Evolutionary conservation across 2,888 invertebrate genomes (phyloP).

Genomic region (Mythimna loreyi): DNA sequence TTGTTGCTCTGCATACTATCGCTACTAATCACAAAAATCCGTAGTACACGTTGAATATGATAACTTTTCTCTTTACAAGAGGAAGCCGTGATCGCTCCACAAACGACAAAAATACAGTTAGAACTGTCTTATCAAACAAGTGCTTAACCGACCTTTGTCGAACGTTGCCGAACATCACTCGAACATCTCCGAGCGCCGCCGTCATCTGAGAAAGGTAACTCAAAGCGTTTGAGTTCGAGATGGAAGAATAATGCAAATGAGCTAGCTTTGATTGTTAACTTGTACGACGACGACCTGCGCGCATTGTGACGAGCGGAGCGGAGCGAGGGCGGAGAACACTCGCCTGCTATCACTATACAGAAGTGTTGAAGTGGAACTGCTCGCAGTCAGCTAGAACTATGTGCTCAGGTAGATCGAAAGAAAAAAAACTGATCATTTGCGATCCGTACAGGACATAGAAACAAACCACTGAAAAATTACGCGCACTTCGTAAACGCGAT

Average conservation of each 20-base stretch:
- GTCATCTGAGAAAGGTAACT: constrained; percentile 36
- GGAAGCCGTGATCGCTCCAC: background rate
- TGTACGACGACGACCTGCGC: constrained; percentile 14
- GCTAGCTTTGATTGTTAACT: constrained; percentile 56
- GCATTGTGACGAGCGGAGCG: constrained; percentile 10
- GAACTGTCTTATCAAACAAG: constrained; percentile 31
- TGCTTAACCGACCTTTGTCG: background rate
- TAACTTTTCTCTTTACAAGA: background rate
- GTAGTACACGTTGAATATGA: background rate
- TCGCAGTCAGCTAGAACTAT: no score
- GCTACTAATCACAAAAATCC: background rate
- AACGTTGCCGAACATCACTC: background rate
- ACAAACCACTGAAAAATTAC: no score
- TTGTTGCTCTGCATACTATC: background rate
- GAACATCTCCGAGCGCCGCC: background rate
- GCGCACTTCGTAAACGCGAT: no score
- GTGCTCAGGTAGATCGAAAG: no score
- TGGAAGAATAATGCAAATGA: constrained; percentile 59
- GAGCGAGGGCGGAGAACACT: background rate
- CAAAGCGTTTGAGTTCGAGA: constrained; percentile 47
- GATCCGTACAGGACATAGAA: no score
- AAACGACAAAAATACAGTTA: constrained; percentile 30
- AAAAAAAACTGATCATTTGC: no score
- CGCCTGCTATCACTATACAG: background rate
- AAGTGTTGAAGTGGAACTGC: no score